Base-by-base conservation (phyloP, 2,797 vertebrate species). In the Myotis findleyi region DNA sequence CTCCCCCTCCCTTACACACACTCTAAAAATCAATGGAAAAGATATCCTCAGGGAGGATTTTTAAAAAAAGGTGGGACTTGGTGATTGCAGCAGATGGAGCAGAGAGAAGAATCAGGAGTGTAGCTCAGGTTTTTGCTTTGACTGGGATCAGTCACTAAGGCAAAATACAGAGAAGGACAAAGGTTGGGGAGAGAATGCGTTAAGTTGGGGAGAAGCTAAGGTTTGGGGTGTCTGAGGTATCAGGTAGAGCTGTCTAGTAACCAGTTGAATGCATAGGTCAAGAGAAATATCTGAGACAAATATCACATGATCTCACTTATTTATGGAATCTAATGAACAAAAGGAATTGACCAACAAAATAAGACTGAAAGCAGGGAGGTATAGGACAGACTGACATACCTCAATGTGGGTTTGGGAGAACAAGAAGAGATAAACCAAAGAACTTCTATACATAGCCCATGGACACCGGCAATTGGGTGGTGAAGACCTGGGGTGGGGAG, bases 131-230 rank as follows among this genome's bases (percentile, higher is more conserved):
- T 94, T 94, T 51, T 86, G 53, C 66, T 93, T 92, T 87, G 38
- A 89, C 57, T 59, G 25, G 79, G 3, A 68, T 91, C 44, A 79
- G 53, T 95, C 89, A 83, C 47, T 69, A 93, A 69, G 44, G 55
- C 82, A 86, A 86, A 36, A 20, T 49, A 88, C 38, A 83, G 90
- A 95, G 87, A 84, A 84, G 57, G 47, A 88, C 87, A 94, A 84
- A 53, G 49, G 23, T 73, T 92, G 23, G 41, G 64, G 86, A 38
- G 51, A 86, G 2, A 66, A 86, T 80, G 14, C 7, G 62, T 73
- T 59, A 41, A 92, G 41, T 18, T 94, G 66, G 33, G 47, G 44
- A 90, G 55, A 93, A 95, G 49, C n/a, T 79, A 51, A 90, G 69
- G 36, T 81, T 83, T 82, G 49, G 83, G 53, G 20, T 88, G 23